phyloP scores from a whole-genome alignment of 2,113 vertebrate species.

The Passer montanus region DNA sequence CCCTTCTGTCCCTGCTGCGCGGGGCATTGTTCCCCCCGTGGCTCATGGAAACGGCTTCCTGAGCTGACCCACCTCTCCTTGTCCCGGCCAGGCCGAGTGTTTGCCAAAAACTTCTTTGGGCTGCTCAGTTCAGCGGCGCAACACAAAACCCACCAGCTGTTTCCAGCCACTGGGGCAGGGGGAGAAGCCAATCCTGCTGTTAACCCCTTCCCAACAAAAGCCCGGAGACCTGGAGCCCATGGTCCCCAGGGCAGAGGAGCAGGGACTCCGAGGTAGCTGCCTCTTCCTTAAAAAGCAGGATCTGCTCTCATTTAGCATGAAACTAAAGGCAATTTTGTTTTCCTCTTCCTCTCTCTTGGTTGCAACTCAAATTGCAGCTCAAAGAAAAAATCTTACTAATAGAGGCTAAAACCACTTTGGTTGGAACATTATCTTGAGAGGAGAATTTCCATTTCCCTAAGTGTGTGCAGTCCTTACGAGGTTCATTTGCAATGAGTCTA shows the following conservation, averaged over 20 bases:
- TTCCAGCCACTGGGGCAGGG: conserved; percentile 61
- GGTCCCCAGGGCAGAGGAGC: rapidly evolving
- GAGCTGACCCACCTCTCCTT: conserved; percentile 76
- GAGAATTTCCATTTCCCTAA: conserved; percentile 13
- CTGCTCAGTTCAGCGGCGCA: conserved; percentile 57
- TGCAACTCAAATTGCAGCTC: not conserved
- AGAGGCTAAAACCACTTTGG: not conserved
- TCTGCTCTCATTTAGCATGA: not conserved
- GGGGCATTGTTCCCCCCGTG: conserved; percentile 79
- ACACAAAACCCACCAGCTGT: conserved; percentile 84
- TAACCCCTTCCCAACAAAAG: conserved; percentile 54
- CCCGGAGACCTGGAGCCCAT: rapidly evolving
- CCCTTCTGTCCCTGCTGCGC: conserved; percentile 76
- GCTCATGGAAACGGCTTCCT: conserved; percentile 85
- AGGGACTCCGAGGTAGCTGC: rapidly evolving
- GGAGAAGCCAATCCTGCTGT: not conserved
- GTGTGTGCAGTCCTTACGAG: conserved; percentile 3
- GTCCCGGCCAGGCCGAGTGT: conserved; percentile 62
- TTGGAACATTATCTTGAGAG: conserved; percentile 33
- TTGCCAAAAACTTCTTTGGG: conserved; percentile 73
- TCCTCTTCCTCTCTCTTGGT: not conserved
- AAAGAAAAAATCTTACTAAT: conserved; percentile 21
- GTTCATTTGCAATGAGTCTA: conserved; percentile 35
- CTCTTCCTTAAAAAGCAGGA: not conserved
- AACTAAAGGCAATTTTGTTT: not conserved